Evolutionary conservation across 1,140 invertebrate species (phyloP).

Genomic region (Melanaphis sacchari): DNA sequence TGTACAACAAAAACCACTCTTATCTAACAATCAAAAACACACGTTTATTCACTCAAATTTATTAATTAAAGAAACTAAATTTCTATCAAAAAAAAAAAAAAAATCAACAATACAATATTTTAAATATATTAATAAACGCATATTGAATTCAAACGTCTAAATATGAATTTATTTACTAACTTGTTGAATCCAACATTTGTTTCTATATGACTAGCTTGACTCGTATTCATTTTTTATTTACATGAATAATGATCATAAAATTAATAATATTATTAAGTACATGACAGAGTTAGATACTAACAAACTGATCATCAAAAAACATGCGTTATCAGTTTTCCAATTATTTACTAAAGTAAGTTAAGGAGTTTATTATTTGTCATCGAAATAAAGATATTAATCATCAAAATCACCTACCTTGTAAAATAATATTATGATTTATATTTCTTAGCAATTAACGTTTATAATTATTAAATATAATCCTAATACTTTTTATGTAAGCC

Average conservation of each 20-base stretch:
- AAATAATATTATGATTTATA: slow-evolving; percentile 2
- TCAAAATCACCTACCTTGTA: slow-evolving; percentile 38
- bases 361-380: neutral
- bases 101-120: slow-evolving; percentile 38
- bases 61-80: slow-evolving; percentile 40
- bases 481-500: neutral
- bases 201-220: slow-evolving; percentile 51
- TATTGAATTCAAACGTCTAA: neutral
- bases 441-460: slow-evolving; percentile 1
- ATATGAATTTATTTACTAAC: neutral
- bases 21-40: slow-evolving; percentile 23
- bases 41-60: slow-evolving; percentile 44
- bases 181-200: slow-evolving; percentile 10
- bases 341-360: neutral
- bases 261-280: slow-evolving; percentile 34
- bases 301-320: neutral
- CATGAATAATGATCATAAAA: slow-evolving; percentile 27
- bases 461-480: slow-evolving; percentile 34
- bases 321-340: neutral
- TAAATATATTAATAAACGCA: slow-evolving; percentile 20
- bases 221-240: slow-evolving; percentile 51
- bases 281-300: slow-evolving; percentile 28
- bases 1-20: slow-evolving; percentile 39
- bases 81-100: slow-evolving; percentile 17
- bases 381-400: neutral